These are phyloP conservation scores for Crocidura indochinensis DNA, from an alignment of 2,797 vertebrate species.

Conservation along the genomic window DNA sequence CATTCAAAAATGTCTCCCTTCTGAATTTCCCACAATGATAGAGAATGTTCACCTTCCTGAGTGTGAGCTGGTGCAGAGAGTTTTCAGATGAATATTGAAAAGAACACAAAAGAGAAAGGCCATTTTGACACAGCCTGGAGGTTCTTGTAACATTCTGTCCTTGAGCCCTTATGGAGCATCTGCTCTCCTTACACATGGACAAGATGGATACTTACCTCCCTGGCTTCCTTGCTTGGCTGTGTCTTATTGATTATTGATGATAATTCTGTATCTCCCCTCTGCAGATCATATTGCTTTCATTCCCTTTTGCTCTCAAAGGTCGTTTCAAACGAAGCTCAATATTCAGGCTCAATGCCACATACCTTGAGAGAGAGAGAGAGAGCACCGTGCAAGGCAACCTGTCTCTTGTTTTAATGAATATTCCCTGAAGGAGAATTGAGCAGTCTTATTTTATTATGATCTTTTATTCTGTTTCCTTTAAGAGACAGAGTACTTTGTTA, in stretches of 20 bases:
- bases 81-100: background rate
- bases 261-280: slow-evolving; percentile 3
- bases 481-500: slow-evolving; percentile 43
- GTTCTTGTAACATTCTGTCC: background rate
- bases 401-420: slow-evolving; percentile 53
- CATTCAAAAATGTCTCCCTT: rapidly evolving
- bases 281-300: slow-evolving; percentile 29
- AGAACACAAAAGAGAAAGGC: background rate
- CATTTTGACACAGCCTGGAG: background rate
- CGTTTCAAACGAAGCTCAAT: slow-evolving; percentile 44
- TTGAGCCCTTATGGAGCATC: background rate
- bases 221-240: background rate
- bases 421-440: slow-evolving; percentile 9
- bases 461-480: slow-evolving; percentile 57
- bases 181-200: slow-evolving; percentile 1
- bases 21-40: rapidly evolving
- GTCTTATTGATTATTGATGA: slow-evolving; percentile 65
- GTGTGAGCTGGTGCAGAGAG: background rate
- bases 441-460: slow-evolving; percentile 50
- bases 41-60: rapidly evolving
- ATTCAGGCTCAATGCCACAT: background rate
- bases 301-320: slow-evolving; percentile 67
- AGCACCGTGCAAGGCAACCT: background rate
- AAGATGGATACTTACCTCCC: background rate
- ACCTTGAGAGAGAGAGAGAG: background rate